A percentile compares a stretch with the other conserved stretches of the same genome.
These are phyloP conservation scores for Chascanopsetta lugubris DNA, from an alignment of 2,113 vertebrate species.

Conservation along the genomic window DNA sequence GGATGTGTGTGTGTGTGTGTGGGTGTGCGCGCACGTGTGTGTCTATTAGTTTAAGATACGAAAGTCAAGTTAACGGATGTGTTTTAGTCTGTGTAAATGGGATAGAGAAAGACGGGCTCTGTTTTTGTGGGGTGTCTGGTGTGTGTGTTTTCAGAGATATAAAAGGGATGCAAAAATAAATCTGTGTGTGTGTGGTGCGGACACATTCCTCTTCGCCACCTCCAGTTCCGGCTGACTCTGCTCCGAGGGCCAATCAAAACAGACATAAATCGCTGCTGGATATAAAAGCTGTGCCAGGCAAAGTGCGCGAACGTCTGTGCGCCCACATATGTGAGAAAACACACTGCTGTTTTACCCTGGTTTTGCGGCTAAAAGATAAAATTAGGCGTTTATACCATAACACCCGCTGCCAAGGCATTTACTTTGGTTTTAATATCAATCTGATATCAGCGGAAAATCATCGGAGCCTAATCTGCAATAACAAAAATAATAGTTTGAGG, in stretches of 20 bases:
- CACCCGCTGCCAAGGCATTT: slow-evolving; percentile 5
- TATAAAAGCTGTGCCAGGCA: slow-evolving; percentile 52
- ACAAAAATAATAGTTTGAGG: background rate
- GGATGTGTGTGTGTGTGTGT: slow-evolving; percentile 1
- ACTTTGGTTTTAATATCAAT: slow-evolving; percentile 7
- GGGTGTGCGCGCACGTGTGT: slow-evolving; percentile 2
- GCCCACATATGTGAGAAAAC: slow-evolving; percentile 1
- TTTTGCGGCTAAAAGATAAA: slow-evolving; percentile 25
- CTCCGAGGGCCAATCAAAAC: slow-evolving; percentile 65
- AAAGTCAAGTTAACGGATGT: slow-evolving; percentile 28
- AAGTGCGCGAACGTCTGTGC: slow-evolving; percentile 26
- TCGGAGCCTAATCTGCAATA: background rate
- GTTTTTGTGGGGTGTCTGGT: slow-evolving; percentile 21
- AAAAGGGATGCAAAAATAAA: slow-evolving; percentile 50
- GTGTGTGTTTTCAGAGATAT: slow-evolving; percentile 40
- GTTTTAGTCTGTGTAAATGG: slow-evolving; percentile 22
- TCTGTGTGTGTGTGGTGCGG: slow-evolving; percentile 26
- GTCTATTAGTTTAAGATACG: slow-evolving; percentile 26
- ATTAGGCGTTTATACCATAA: background rate
- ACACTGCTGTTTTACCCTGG: slow-evolving; percentile 4
- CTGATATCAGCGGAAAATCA: background rate
- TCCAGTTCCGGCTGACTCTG: slow-evolving; percentile 51
- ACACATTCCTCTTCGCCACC: slow-evolving; percentile 67
- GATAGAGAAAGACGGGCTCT: slow-evolving; percentile 30
- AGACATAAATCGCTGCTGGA: slow-evolving; percentile 59